phyloP scores from a whole-genome alignment of 92 coral and sea anemone species.

The Umimayanthus kanabou region DNA sequence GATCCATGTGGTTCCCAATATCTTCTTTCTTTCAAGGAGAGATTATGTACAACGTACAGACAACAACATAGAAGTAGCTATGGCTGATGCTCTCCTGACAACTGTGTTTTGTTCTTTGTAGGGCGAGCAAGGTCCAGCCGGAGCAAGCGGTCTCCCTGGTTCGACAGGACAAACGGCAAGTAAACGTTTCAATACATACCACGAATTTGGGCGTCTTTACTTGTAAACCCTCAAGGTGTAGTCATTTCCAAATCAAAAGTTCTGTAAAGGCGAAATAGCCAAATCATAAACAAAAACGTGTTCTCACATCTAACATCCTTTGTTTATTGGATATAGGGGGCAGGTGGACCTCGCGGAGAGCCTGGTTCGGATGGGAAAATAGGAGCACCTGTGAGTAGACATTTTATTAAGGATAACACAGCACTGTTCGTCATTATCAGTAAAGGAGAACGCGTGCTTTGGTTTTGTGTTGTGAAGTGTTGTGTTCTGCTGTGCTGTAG shows the following conservation, averaged over 20 bases:
- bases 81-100: background rate
- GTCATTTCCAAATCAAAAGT: too few species aligned
- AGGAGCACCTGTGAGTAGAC: background rate
- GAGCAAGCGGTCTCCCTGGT: conserved; percentile 9
- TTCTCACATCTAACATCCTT: too few species aligned
- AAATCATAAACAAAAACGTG: too few species aligned
- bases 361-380: background rate
- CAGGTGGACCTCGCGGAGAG: background rate
- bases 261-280: too few species aligned
- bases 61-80: background rate
- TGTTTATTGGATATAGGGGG: background rate
- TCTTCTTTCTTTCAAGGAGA: background rate
- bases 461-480: too few species aligned
- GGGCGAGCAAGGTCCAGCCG: conserved; percentile 17
- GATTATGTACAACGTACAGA: background rate
- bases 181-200: too few species aligned
- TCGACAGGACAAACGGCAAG: conserved; percentile 8
- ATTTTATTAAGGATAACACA: background rate
- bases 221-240: background rate
- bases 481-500: too few species aligned
- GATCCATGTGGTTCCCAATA: too few species aligned
- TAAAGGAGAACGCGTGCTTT: background rate
- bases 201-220: background rate
- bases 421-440: background rate
- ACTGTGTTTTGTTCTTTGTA: background rate